A percentile compares a stretch with the other conserved stretches of the same genome.
Conservation (phyloP, 2,113 vertebrate species). For the Peromyscus polionotus region DNA sequence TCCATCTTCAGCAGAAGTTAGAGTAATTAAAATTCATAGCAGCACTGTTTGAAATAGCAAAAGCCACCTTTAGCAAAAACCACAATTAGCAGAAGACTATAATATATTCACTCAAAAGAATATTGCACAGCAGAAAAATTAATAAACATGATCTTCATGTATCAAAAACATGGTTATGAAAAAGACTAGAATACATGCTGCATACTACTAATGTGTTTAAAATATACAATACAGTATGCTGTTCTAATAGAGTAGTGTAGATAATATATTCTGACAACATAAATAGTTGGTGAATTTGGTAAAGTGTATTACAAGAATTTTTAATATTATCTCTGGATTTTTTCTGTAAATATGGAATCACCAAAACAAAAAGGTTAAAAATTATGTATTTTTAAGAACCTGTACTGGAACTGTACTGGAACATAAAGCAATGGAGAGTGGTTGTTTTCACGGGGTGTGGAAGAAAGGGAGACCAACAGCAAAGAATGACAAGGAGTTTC, state of each 20-base stretch:
- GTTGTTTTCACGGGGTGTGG: neutral
- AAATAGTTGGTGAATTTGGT: neutral
- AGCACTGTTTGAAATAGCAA: constrained; percentile 34
- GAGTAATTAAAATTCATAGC: constrained; percentile 48
- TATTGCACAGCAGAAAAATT: neutral
- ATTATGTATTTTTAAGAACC: neutral
- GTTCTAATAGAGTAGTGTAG: neutral
- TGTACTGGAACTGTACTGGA: no score
- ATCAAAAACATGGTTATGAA: neutral
- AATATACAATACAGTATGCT: neutral
- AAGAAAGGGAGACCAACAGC: neutral
- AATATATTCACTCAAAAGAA: constrained; percentile 5
- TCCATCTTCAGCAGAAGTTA: constrained; percentile 29
- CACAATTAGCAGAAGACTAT: neutral
- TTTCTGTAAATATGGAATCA: neutral
- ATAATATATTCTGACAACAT: neutral
- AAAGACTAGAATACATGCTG: neutral
- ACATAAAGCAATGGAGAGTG: neutral
- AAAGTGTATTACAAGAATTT: neutral
- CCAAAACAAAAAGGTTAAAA: constrained; percentile 25
- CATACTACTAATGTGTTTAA: neutral
- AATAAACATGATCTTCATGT: neutral
- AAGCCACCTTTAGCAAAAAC: neutral
- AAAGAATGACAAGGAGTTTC: neutral
- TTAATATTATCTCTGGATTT: neutral